phyloP scores from a whole-genome alignment of 2,888 invertebrate species.

The Crepidodera aurea region DNA sequence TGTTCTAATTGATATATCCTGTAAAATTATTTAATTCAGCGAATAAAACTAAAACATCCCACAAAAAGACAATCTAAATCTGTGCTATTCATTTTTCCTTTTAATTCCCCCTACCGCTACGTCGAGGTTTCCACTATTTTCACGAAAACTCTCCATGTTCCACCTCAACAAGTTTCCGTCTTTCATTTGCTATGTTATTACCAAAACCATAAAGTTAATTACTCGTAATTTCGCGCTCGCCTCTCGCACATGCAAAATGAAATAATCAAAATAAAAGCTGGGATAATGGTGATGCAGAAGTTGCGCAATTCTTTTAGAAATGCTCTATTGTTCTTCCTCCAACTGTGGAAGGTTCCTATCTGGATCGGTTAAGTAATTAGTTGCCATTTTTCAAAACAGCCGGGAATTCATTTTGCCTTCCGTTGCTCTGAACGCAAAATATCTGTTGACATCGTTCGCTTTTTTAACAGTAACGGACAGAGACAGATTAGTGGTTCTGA shows the following conservation, averaged over 20 bases:
- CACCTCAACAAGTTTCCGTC: slow-evolving; percentile 26
- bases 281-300: slow-evolving; percentile 21
- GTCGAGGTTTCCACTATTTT: slow-evolving; percentile 7
- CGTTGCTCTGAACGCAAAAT: slow-evolving; percentile 1
- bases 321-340: slow-evolving; percentile 13
- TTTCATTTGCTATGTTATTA: slow-evolving; percentile 21
- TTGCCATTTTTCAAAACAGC: slow-evolving; percentile 12
- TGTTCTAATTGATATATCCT: too few species aligned
- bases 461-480: slow-evolving; percentile 8
- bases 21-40: neutral
- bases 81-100: neutral
- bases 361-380: slow-evolving; percentile 16
- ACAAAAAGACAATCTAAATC: neutral
- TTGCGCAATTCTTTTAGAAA: slow-evolving; percentile 22
- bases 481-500: slow-evolving; percentile 11
- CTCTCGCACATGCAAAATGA: slow-evolving; percentile 21
- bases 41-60: neutral
- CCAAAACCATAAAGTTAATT: slow-evolving; percentile 24
- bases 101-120: neutral
- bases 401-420: neutral
- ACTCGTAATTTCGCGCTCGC: slow-evolving; percentile 22
- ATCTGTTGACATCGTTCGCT: slow-evolving; percentile 14
- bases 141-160: slow-evolving; percentile 9
- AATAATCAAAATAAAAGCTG: slow-evolving; percentile 27
- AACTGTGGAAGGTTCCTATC: slow-evolving; percentile 1